These are phyloP conservation scores for Microtus oregoni DNA, from an alignment of 2,113 vertebrate species.

Conservation along the genomic window DNA sequence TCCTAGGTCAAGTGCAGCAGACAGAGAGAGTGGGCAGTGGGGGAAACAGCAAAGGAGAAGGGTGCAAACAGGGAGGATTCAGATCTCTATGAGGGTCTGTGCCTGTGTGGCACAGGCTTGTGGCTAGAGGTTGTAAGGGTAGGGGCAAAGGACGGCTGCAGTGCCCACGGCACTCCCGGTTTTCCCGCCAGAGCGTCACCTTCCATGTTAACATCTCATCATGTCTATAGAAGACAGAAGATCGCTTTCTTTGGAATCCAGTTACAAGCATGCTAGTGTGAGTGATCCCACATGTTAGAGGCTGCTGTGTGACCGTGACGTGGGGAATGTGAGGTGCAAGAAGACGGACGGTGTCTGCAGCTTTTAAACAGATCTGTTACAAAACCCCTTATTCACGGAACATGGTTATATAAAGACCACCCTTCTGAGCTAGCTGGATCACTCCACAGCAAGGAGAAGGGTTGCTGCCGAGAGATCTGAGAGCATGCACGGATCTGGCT, in stretches of 20 bases:
- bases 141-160: not conserved
- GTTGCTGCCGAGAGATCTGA: not conserved
- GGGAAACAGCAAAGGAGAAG: not conserved
- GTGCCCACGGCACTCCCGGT: not conserved
- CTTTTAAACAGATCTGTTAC: not conserved
- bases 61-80: conserved; percentile 19
- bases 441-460: not conserved
- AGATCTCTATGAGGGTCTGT: conserved; percentile 5
- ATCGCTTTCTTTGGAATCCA: conserved; percentile 29
- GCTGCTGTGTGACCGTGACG: not conserved
- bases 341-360: not conserved
- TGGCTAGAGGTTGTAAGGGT: conserved; percentile 3
- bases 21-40: not conserved
- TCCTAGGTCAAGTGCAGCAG: not conserved
- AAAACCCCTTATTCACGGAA: not conserved
- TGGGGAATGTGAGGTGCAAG: not conserved
- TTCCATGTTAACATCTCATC: conserved; percentile 12
- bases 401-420: not conserved
- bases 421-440: not conserved
- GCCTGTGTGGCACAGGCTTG: conserved; percentile 44
- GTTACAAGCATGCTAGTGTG: conserved; percentile 21
- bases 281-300: not conserved
- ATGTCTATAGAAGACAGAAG: not conserved
- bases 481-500: rapidly evolving
- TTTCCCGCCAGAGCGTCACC: not conserved